Evolutionary conservation across 2,797 vertebrate species (phyloP), one percentile per base, ranked within the genome.

Genomic region (Nannoperca australis): DNA sequence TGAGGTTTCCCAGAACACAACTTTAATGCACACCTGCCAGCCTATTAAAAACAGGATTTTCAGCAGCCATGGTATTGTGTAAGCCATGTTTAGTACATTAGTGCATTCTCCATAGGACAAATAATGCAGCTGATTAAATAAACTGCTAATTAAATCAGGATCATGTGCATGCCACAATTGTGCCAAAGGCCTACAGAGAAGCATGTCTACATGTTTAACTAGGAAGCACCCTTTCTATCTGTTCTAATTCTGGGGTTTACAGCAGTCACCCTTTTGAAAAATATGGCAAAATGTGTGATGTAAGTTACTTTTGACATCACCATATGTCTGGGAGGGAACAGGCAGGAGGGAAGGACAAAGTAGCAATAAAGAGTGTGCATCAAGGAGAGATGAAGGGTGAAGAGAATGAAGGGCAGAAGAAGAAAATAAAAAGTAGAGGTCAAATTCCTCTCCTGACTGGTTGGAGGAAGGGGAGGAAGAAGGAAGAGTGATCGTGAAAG

Each of bases 251-350:
- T 44, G 45, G 32, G 36, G 22, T 38, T 42, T 38, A 56, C 8
- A 54, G 55, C 64, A 60, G 24, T 27, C 70, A 55, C 40, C 77
- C 66, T 30, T 55, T 30, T 55, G 58, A 49, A 74, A n/a, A 36
- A 50, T 68, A 22, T 65, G 73, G 73, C 67, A 65, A 55, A 68
- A 44, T 47, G 74, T 62, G 68, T 30, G 3, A 40, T 42, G 44
- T 42, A 51, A 68, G 62, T 80, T 71, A 62, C 20, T 51, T 34
- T 62, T 71, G 73, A 83, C 81, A 75, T 59, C 62, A 11, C 53
- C 62, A 69, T 65, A 80, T 71, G 77, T 66, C 77, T 40, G 18
- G 63, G 59, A 62, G 32, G 58, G 56, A 69, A 22, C 66, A 69
- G 17, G 11, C 32, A 42, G 55, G 10, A 22, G 49, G 60, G 24